A percentile compares a stretch with the other conserved stretches of the same genome.
These are phyloP conservation scores for Drosophila nebulosa DNA, from an alignment of 1,140 invertebrate species.

Conservation along the genomic window DNA sequence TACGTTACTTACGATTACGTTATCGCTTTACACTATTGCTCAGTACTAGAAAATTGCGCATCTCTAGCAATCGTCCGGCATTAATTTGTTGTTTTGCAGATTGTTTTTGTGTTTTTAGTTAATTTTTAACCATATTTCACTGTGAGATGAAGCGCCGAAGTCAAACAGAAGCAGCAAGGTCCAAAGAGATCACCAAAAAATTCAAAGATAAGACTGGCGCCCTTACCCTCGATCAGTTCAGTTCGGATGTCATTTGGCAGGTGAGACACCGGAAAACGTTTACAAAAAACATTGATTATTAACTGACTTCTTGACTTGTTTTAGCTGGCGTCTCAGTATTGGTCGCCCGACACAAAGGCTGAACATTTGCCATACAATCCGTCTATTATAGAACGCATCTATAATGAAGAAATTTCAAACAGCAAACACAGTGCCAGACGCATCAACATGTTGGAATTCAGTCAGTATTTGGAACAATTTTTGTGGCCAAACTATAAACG, in stretches of 20 bases:
- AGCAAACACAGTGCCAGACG: slow-evolving; percentile 89
- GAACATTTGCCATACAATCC: slow-evolving; percentile 87
- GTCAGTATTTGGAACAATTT: slow-evolving; percentile 98
- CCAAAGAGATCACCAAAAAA: slow-evolving; percentile 24
- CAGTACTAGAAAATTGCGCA: slow-evolving; percentile 9
- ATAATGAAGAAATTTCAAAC: slow-evolving; percentile 89
- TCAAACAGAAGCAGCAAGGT: slow-evolving; percentile 33
- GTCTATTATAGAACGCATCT: slow-evolving; percentile 90
- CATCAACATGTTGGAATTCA: slow-evolving; percentile 98
- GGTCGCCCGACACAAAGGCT: slow-evolving; percentile 89
- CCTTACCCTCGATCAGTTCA: slow-evolving; percentile 92
- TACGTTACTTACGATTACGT: too few species aligned
- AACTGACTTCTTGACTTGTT: slow-evolving; percentile 31
- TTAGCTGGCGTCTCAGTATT: slow-evolving; percentile 93
- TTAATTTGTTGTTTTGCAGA: slow-evolving; percentile 47
- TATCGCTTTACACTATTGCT: too few species aligned
- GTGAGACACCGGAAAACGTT: slow-evolving; percentile 39
- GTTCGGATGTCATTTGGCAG: slow-evolving; percentile 82
- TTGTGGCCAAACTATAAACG: slow-evolving; percentile 97
- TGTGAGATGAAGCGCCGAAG: slow-evolving; percentile 56
- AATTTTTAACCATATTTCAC: not conserved
- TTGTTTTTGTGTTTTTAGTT: slow-evolving; percentile 13
- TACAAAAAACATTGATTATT: not conserved
- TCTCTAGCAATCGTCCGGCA: slow-evolving; percentile 31
- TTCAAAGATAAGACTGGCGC: slow-evolving; percentile 65